A percentile compares a stretch with the other conserved stretches of the same genome.
Evolutionary conservation across 37 sponge, comb jelly and placozoan genomes (phyloP).

Genomic region (Spongia lamella): DNA sequence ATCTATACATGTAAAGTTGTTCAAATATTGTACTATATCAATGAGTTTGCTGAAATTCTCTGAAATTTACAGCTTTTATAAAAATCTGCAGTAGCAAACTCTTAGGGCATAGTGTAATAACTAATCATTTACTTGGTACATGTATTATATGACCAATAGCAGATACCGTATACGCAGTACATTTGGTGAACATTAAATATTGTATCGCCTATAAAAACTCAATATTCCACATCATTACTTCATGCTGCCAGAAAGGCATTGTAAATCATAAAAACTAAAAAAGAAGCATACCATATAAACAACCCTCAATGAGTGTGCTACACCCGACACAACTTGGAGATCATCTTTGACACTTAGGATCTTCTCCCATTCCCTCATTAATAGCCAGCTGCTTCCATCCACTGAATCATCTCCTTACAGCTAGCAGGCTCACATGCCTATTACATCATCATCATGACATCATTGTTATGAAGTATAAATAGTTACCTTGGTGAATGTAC

Average conservation of each 20-base stretch:
- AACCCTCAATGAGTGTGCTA: constrained; percentile 72
- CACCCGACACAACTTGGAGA: constrained; percentile 79
- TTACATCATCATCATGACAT: neutral
- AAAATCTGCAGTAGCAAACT: too few relatives aligned
- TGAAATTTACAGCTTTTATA: too few relatives aligned
- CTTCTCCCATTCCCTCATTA: constrained; percentile 72
- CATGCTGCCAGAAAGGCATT: constrained; percentile 11
- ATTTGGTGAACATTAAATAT: too few relatives aligned
- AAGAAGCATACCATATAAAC: constrained; percentile 59
- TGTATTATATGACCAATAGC: too few relatives aligned
- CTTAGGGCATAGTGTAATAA: too few relatives aligned
- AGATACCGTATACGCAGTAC: too few relatives aligned
- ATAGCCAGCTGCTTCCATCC: constrained; percentile 77
- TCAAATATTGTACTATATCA: too few relatives aligned
- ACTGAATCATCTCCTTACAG: constrained; percentile 58
- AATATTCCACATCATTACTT: too few relatives aligned
- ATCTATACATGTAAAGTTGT: too few relatives aligned
- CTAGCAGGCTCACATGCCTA: constrained; percentile 75
- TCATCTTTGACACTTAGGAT: constrained; percentile 62
- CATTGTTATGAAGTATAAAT: neutral
- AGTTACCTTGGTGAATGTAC: constrained; percentile 62
- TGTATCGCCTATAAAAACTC: too few relatives aligned
- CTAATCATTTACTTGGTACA: too few relatives aligned
- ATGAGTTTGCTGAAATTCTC: too few relatives aligned
- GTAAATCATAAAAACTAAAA: neutral